These are phyloP conservation scores for Zeus faber DNA, from an alignment of 2,113 vertebrate genomes.

Conservation along the genomic window DNA sequence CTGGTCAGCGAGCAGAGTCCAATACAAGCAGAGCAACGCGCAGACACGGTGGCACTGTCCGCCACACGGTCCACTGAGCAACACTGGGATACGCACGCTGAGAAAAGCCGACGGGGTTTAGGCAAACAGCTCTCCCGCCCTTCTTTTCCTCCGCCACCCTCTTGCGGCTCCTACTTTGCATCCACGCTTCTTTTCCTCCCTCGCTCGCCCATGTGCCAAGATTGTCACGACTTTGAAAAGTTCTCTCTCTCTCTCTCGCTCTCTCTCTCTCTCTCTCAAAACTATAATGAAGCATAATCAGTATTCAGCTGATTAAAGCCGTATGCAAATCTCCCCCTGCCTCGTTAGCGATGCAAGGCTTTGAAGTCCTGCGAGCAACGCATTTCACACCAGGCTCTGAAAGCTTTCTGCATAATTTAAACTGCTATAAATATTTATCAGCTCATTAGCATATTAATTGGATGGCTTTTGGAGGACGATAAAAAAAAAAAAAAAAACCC, in stretches of 20 bases:
- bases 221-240: constrained; percentile 97
- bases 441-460: constrained; percentile 99
- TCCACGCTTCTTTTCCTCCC: constrained; percentile 67
- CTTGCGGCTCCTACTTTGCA: constrained; percentile 42
- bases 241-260: constrained; percentile 60
- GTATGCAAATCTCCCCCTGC: constrained; percentile 94
- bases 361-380: constrained; percentile 99
- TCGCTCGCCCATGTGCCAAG: constrained; percentile 74
- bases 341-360: constrained; percentile 98
- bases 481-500: constrained; percentile 59
- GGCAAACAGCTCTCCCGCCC: constrained; percentile 56
- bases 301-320: constrained; percentile 99
- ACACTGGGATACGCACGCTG: constrained; percentile 59
- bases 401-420: constrained; percentile 99
- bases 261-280: constrained; percentile 33
- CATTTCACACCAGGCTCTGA: constrained; percentile 96
- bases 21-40: constrained; percentile 42
- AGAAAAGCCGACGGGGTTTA: constrained; percentile 52
- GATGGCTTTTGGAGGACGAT: constrained; percentile 80
- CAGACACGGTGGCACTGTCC: constrained; percentile 61
- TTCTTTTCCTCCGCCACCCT: constrained; percentile 50
- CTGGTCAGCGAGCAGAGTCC: constrained; percentile 56
- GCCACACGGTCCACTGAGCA: constrained; percentile 58
- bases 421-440: constrained; percentile 99
- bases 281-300: constrained; percentile 99